Evolutionary conservation across 2,888 invertebrate species (phyloP).

Genomic region (Ichneumoninae sp.): DNA sequence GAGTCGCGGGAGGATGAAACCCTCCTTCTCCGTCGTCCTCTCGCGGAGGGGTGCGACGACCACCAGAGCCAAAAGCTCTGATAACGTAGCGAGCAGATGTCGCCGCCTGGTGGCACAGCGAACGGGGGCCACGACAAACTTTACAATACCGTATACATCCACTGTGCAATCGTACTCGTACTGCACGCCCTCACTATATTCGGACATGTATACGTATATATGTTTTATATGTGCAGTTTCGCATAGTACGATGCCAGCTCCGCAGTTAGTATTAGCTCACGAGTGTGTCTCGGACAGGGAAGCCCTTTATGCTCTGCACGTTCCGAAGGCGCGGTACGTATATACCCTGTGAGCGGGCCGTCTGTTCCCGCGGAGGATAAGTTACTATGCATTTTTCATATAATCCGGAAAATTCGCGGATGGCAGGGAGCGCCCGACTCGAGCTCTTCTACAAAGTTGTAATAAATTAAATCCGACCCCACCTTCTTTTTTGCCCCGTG

Average conservation of each 20-base stretch:
- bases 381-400: conserved; percentile 54
- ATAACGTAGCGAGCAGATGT: conserved; percentile 82
- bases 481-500: neutral
- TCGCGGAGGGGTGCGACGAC: conserved; percentile 36
- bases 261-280: conserved; percentile 52
- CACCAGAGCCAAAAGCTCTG: conserved; percentile 67
- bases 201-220: conserved; percentile 8
- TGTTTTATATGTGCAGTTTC: conserved; percentile 23
- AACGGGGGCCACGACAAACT: conserved; percentile 69
- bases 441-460: conserved; percentile 9
- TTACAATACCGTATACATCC: conserved; percentile 71
- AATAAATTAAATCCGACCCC: conserved; percentile 26
- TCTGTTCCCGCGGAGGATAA: conserved; percentile 43
- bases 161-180: conserved; percentile 52
- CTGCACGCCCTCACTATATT: conserved; percentile 9
- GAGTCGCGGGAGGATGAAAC: conserved; percentile 51
- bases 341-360: conserved; percentile 37
- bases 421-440: conserved; percentile 6
- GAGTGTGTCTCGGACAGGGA: conserved; percentile 61
- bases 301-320: conserved; percentile 59
- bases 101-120: conserved; percentile 72
- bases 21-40: neutral
- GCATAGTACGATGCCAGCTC: neutral
- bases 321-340: conserved; percentile 42
- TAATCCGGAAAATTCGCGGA: conserved; percentile 43